Conservation (phyloP, 2,797 vertebrate species). For the Bryconaethiops microstoma region DNA sequence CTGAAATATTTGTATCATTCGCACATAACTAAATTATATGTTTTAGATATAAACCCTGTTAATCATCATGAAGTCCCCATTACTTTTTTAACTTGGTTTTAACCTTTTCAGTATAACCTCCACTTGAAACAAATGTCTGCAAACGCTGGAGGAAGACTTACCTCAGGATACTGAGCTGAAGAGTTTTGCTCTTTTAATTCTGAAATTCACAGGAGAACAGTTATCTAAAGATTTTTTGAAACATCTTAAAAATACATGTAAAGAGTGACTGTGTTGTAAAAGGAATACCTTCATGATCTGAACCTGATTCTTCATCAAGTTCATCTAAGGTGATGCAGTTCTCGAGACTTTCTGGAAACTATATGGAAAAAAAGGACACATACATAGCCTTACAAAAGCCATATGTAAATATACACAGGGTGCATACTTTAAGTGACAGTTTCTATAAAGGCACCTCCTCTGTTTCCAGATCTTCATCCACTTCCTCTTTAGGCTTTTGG, state of each 20-base stretch:
- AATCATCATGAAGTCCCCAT: too few relatives aligned
- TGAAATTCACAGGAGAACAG: constrained; percentile 14
- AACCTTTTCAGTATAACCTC: background rate
- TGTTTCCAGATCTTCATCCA: background rate
- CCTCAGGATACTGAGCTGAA: constrained; percentile 12
- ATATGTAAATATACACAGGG: background rate
- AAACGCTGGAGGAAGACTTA: constrained; percentile 11
- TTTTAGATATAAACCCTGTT: too few relatives aligned
- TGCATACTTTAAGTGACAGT: background rate
- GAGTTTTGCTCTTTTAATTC: constrained; percentile 25
- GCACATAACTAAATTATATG: too few relatives aligned
- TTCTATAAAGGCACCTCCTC: constrained; percentile 21
- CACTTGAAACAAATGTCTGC: background rate
- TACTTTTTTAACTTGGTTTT: too few relatives aligned
- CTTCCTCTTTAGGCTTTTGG: background rate
- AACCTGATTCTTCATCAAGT: constrained; percentile 58
- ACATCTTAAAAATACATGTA: background rate
- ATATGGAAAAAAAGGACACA: background rate
- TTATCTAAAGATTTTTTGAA: background rate
- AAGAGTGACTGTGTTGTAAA: background rate
- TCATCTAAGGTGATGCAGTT: constrained; percentile 75
- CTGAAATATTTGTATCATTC: too few relatives aligned
- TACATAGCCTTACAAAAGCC: background rate
- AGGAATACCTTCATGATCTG: constrained; percentile 58
- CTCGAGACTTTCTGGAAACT: constrained; percentile 65